phyloP scores from a whole-genome alignment of 2,113 vertebrate genomes.

The Nibea coibor region DNA sequence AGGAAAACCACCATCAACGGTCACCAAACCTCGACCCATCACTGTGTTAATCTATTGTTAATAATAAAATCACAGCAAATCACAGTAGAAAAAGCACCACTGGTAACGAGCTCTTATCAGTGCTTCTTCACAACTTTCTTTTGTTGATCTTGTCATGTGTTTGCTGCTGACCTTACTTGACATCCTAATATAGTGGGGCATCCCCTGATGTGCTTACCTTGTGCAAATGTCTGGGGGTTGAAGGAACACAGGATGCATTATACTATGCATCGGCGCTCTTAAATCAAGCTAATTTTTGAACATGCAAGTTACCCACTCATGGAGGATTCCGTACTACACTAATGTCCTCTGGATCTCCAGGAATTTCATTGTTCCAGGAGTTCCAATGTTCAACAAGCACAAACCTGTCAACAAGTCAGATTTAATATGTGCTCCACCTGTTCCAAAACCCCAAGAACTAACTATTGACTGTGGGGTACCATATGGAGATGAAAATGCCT shows the following conservation, averaged over 20 bases:
- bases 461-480: neutral
- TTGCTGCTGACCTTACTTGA: slow-evolving; percentile 10
- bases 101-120: no score
- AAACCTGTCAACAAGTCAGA: neutral
- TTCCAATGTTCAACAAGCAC: neutral
- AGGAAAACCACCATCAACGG: no score
- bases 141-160: neutral
- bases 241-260: neutral
- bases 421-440: neutral
- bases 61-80: no score
- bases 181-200: neutral
- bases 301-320: no score
- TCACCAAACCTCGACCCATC: no score
- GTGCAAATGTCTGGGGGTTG: neutral
- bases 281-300: neutral
- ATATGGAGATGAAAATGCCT: slow-evolving; percentile 1
- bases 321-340: neutral
- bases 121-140: neutral
- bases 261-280: no score
- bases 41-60: no score
- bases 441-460: slow-evolving; percentile 13
- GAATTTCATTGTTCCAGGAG: neutral
- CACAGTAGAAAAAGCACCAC: no score
- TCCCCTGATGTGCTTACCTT: neutral
- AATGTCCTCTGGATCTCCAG: neutral